Percentiles rank a stretch among this genome's conserved stretches.
Conservation (phyloP, 2,888 invertebrate genomes). For the Mystacides longicornis region DNA sequence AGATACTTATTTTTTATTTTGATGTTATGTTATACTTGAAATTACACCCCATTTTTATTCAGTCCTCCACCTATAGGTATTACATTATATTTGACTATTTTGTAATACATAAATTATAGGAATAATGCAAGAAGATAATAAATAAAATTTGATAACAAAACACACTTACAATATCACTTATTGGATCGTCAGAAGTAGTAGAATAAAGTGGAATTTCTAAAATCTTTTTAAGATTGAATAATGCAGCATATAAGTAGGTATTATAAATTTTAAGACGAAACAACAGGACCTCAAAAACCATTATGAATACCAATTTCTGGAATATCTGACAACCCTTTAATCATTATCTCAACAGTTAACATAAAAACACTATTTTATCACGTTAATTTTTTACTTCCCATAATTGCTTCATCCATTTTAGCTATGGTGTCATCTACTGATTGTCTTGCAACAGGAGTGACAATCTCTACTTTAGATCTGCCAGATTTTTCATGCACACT, state of each 20-base stretch:
- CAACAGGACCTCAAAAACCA: too few relatives aligned
- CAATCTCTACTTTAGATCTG: background rate
- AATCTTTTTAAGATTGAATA: too few relatives aligned
- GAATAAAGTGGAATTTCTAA: too few relatives aligned
- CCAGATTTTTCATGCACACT: background rate
- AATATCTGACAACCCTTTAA: too few relatives aligned
- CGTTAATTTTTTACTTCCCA: slow-evolving; percentile 30
- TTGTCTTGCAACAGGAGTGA: background rate
- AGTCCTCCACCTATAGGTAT: background rate
- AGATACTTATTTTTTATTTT: too few relatives aligned
- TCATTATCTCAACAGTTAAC: too few relatives aligned
- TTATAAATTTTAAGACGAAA: too few relatives aligned
- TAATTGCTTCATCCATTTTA: slow-evolving; percentile 40
- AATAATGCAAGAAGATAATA: background rate
- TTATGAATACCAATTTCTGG: too few relatives aligned
- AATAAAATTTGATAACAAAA: background rate
- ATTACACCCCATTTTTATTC: background rate
- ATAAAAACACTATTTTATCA: slow-evolving; percentile 9
- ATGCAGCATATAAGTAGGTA: too few relatives aligned
- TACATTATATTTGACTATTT: background rate
- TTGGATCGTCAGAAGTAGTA: too few relatives aligned
- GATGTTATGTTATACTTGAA: background rate
- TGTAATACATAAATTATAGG: background rate
- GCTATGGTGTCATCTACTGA: slow-evolving; percentile 32
- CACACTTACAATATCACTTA: too few relatives aligned